Evolutionary conservation across 2,888 invertebrate genomes (phyloP).

Genomic region (Apotomis betuletana): DNA sequence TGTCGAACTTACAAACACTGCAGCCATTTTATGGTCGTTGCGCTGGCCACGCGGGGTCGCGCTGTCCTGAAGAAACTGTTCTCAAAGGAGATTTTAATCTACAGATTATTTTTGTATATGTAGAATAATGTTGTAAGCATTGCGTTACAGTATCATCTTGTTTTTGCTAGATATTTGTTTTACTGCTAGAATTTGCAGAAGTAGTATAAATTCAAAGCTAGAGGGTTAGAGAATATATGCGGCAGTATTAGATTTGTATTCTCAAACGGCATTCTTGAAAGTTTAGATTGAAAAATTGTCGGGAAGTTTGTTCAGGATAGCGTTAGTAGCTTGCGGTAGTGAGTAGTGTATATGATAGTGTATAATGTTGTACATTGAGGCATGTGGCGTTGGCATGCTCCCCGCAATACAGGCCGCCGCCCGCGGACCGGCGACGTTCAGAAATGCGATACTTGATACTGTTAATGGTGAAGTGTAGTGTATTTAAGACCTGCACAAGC

Average conservation of each 20-base stretch:
- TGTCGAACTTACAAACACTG: constrained; percentile 33
- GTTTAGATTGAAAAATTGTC: background rate
- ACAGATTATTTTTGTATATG: no score
- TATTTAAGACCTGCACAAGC: background rate
- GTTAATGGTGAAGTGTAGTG: background rate
- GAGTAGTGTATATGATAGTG: constrained; percentile 58
- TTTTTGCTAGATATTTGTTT: no score
- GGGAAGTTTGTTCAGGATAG: constrained; percentile 56
- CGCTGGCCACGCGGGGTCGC: constrained; percentile 51
- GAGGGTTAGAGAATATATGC: no score
- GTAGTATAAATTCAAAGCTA: no score
- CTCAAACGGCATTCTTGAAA: background rate
- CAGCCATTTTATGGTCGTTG: constrained; percentile 65
- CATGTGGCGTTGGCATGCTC: constrained; percentile 81
- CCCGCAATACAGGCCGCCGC: constrained; percentile 69
- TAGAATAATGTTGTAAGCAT: no score
- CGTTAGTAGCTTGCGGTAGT: constrained; percentile 60
- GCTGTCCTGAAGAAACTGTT: constrained; percentile 55
- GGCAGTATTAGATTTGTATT: no score
- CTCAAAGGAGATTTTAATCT: background rate
- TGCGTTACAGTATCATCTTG: no score
- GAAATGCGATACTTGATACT: constrained; percentile 45
- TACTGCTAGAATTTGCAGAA: no score
- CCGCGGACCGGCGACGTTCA: constrained; percentile 63
- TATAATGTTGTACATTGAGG: constrained; percentile 69